These are phyloP conservation scores for Agrochola circellaris DNA, from an alignment of 2,888 invertebrate species.

Conservation along the genomic window DNA sequence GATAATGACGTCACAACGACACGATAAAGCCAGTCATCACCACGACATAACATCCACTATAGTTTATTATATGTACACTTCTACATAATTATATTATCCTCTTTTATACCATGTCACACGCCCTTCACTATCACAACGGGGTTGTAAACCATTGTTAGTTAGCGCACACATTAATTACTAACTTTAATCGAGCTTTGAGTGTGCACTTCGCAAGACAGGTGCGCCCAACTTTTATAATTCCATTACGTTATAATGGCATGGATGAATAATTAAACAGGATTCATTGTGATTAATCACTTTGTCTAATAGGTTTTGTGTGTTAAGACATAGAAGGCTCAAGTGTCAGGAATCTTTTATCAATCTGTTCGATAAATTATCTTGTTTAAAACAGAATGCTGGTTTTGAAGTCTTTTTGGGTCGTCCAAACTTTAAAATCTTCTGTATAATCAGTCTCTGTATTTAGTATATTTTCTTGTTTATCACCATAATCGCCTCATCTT, in stretches of 20 bases:
- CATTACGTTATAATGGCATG: conserved; percentile 64
- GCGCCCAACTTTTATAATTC: conserved; percentile 70
- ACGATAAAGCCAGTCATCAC: conserved; percentile 19
- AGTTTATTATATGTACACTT: conserved; percentile 4
- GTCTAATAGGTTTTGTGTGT: neutral
- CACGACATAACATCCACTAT: neutral
- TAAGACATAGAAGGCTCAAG: neutral
- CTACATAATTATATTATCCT: neutral
- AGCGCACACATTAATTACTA: conserved; percentile 60
- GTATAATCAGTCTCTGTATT: neutral
- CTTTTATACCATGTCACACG: conserved; percentile 18
- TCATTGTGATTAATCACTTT: conserved; percentile 20
- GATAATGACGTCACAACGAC: conserved; percentile 4
- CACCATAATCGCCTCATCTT: neutral
- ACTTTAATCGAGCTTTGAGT: conserved; percentile 58
- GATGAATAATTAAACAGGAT: conserved; percentile 46
- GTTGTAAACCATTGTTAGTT: conserved; percentile 42
- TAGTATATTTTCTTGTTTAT: neutral
- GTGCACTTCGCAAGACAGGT: conserved; percentile 61
- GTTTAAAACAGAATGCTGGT: neutral
- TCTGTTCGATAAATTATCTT: too few relatives aligned
- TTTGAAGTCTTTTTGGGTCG: neutral
- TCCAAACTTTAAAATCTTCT: neutral
- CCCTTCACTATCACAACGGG: conserved; percentile 6
- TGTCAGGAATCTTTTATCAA: neutral